Percentiles rank a stretch among this genome's conserved stretches.
phyloP scores from a whole-genome alignment of 1,140 invertebrate species.

The Rhagoletis pomonella region DNA sequence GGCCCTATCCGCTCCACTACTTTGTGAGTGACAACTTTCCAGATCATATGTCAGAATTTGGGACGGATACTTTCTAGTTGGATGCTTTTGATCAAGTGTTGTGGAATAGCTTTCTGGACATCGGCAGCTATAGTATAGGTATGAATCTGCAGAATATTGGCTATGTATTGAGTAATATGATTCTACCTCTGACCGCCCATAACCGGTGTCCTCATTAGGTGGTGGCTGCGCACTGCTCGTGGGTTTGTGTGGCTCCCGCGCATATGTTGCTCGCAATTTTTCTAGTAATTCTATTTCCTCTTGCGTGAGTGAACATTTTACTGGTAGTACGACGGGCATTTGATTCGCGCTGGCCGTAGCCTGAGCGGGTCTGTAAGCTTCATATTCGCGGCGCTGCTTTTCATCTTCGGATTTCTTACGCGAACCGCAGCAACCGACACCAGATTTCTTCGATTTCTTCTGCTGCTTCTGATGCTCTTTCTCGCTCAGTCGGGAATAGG shows the following conservation, averaged over 20 bases:
- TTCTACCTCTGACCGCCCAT: background rate
- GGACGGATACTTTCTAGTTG: background rate
- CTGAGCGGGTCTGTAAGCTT: background rate
- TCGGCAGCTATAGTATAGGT: background rate
- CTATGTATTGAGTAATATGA: background rate
- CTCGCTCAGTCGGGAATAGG: background rate
- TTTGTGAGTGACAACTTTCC: background rate
- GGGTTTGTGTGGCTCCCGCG: background rate
- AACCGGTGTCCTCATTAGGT: background rate
- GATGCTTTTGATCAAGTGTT: background rate
- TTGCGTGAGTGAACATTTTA: background rate
- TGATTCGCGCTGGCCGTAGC: background rate
- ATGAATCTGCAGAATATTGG: background rate
- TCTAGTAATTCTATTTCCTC: background rate
- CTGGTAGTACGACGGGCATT: background rate
- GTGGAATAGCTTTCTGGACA: background rate
- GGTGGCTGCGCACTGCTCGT: background rate
- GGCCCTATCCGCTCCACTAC: no score
- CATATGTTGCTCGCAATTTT: slow-evolving; percentile 7
- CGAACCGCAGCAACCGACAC: background rate
- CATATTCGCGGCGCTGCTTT: background rate
- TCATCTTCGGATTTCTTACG: background rate
- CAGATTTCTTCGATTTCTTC: background rate
- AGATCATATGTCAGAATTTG: background rate
- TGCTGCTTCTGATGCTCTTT: background rate